Percentiles rank a stretch among this genome's conserved stretches.
Evolutionary conservation across 2,888 invertebrate species (phyloP).

Genomic region (Frankliniella fusca): DNA sequence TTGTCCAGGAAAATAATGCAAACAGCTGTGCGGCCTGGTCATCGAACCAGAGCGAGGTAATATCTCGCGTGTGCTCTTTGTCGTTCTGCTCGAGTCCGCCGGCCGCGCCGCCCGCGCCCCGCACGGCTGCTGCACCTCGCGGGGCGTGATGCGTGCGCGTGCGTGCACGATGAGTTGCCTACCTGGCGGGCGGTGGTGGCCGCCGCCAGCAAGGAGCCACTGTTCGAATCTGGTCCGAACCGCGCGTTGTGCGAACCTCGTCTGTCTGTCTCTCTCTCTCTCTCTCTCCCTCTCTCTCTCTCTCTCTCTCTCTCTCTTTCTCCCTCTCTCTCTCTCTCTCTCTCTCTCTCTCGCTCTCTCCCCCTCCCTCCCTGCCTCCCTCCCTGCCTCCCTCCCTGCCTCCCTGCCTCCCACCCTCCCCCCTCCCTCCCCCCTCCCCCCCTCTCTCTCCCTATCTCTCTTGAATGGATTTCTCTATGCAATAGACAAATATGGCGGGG

Average conservation of each 20-base stretch:
- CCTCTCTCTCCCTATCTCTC: background rate
- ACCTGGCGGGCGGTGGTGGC: constrained; percentile 29
- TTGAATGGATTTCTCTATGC: too few relatives aligned
- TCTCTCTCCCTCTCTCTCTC: constrained; percentile 24
- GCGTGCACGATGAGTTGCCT: constrained; percentile 33
- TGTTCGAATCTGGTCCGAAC: too few relatives aligned
- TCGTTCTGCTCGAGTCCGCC: too few relatives aligned
- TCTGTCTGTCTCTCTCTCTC: background rate
- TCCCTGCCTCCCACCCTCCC: constrained; percentile 7
- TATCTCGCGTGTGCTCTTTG: too few relatives aligned
- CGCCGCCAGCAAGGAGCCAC: too few relatives aligned
- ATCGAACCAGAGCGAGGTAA: background rate
- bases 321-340: background rate
- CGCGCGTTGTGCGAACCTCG: too few relatives aligned
- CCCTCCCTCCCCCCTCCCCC: background rate
- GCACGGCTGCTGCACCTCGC: constrained; percentile 27
- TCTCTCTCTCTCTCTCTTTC: background rate
- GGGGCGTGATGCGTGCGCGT: constrained; percentile 32
- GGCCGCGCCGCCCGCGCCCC: background rate
- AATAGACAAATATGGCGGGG: too few relatives aligned
- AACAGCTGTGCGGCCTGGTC: background rate
- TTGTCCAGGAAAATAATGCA: background rate
- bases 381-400: constrained; percentile 1
- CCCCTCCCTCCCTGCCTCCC: background rate
- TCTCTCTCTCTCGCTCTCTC: too few relatives aligned